Evolutionary conservation across 2,113 vertebrate species (phyloP), one percentile per base, ranked within the genome.

Genomic region (Scomber scombrus): DNA sequence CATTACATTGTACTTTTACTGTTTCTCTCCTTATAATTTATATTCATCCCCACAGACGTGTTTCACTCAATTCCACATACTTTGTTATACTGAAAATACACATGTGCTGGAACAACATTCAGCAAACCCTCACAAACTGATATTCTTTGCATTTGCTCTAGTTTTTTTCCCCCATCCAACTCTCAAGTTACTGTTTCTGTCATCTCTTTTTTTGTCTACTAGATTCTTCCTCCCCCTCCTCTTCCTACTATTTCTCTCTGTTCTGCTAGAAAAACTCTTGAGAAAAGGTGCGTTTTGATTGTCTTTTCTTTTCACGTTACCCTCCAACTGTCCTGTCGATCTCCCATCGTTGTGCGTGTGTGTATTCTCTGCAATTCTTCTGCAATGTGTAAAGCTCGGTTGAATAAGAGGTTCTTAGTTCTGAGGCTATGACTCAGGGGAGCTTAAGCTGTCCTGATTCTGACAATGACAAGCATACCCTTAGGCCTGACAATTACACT

Each of bases 121-220:
- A 40, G 34, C 64, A 82, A 47, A 63, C 57, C 62, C 55, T 16
- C 52, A 68, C 78, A 64, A 18, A 51, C 34, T 58, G 26, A 61
- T 50, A 58, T 62, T 60, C 46, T 85, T 31, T 72, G 3, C 18
- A 54, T 64, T 82, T 66, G 75, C 80, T 84, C 71, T 64, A 73
- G 73, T 86, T 91, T 82, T 82, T 12, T 43, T 46, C 72, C 84
- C 88, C 82, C 15, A 23, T 55, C 58, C 13, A 60, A 52, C 76
- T 85, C 75, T 87, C 11, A 55, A 64, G 57, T 65, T 73, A 15
- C 72, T 82, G 63, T 86, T 71, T 73, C 71, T 88, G 81, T 80
- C 82, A 82, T 79, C 92, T 93, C 80, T 95, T 85, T 94, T 81
- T 88, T 80, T 85, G n/a, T 84, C 67, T 47, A 55, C 76, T 91